Evolutionary conservation across 2,888 invertebrate genomes (phyloP), one percentile per base, ranked within the genome.

Genomic region (Cryptocheilus praepositus): DNA sequence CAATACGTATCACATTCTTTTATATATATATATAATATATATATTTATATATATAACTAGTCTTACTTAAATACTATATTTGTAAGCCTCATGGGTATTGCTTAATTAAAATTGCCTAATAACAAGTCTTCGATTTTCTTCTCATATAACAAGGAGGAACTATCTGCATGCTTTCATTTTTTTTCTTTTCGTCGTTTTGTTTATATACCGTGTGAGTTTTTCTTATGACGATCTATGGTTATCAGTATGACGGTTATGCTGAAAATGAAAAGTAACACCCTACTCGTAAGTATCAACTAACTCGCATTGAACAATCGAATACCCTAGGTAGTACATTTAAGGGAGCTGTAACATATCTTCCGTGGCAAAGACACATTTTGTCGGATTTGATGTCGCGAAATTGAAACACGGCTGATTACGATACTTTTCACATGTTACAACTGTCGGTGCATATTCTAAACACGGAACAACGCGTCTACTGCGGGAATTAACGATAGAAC

Each of bases 101-200:
- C 85, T 86, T 82, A 85, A 85, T 86, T 77, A 84, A 86, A 86
- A 86, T 84, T 81, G 81, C 80, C 84, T 85, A 83, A 83, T 83
- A 85, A 84, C 85, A 82, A 85, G 78, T 83, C 80, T 83, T 82
- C 81, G 74, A 80, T 76, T 80, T 70, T 81, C 36, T 36, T 36
- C 13, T 36, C 36, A 77, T 81, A 81, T 84, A 85, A 86, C 85
- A 85, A 83, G 83, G 82, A 86, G 86, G 85, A 86, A 86, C 86
- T 87, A 86, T 86, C 79, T 81, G 82, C 84, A 82, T 81, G 82
- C 80, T 82, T 84, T 79, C 77, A 75, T 79, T 72, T 67, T 71
- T 51, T 56, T 67, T 69, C 57, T 62, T 63, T 67, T 58, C 64
- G 69, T 53, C 51, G 59, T 67, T 62, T 60, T 65, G 66, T 56